Conservation (phyloP, 92 coral and sea anemone genomes). For the Hydrozoanthus gracilis region DNA sequence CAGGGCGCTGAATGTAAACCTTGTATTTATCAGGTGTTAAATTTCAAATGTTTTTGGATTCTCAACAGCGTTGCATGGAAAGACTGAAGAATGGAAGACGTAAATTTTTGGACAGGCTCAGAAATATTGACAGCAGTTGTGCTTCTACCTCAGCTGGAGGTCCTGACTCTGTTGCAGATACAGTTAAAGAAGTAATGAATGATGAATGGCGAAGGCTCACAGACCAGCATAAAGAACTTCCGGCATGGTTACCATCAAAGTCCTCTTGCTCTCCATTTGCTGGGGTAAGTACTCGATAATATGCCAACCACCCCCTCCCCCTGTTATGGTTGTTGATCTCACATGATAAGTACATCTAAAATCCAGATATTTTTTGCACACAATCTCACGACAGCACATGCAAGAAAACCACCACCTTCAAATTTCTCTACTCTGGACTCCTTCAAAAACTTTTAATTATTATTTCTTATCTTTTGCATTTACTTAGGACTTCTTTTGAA, state of each 20-base stretch:
- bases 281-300: conserved; percentile 12
- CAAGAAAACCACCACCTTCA: no score
- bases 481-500: no score
- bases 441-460: no score
- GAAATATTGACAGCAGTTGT: not conserved
- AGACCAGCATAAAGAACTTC: conserved; percentile 28
- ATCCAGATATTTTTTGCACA: no score
- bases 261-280: conserved; percentile 37
- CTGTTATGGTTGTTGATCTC: not conserved
- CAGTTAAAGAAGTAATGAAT: conserved; percentile 41
- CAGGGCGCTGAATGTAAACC: not conserved
- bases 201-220: conserved; percentile 37
- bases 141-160: not conserved
- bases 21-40: not conserved
- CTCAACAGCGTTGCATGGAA: conserved; percentile 41
- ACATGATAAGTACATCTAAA: no score
- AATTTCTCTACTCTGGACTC: no score
- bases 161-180: conserved; percentile 1
- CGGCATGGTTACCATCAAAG: conserved; percentile 39
- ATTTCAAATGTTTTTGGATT: not conserved
- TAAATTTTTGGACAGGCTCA: conserved; percentile 29
- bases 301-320: no score
- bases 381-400: no score
- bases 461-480: no score
- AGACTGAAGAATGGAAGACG: conserved; percentile 36